phyloP scores from a whole-genome alignment of 2,113 vertebrate species.

The Ailuropoda melanoleuca region DNA sequence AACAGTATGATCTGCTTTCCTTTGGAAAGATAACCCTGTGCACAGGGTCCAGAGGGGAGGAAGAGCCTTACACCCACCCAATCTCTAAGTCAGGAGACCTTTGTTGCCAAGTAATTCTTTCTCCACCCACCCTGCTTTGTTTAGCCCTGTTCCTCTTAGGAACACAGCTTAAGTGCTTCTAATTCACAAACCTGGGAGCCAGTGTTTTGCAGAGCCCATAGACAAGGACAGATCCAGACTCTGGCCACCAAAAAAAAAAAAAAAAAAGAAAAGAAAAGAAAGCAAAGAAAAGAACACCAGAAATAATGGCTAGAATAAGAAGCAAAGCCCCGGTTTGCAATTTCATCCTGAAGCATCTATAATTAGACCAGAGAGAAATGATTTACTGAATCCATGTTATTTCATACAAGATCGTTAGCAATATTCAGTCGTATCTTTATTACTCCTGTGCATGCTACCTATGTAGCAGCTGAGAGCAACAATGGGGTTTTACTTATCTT shows the following conservation, averaged over 20 bases:
- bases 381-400: conserved; percentile 58
- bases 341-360: conserved; percentile 46
- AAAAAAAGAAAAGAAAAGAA: no score
- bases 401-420: conserved; percentile 36
- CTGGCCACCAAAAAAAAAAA: neutral
- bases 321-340: neutral
- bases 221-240: neutral
- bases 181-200: conserved; percentile 44
- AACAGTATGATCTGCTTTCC: neutral
- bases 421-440: conserved; percentile 12
- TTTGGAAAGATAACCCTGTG: neutral
- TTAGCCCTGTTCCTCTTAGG: conserved; percentile 19
- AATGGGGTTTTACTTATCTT: conserved; percentile 51
- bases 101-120: conserved; percentile 53
- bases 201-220: conserved; percentile 26
- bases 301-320: conserved; percentile 35
- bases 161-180: conserved; percentile 47
- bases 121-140: neutral
- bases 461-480: conserved; percentile 32
- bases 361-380: conserved; percentile 58
- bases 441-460: neutral
- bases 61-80: neutral
- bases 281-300: neutral
- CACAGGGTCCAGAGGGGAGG: neutral
- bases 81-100: neutral